phyloP scores from a whole-genome alignment of 2,888 invertebrate species.

The Halocaridina rubra region DNA sequence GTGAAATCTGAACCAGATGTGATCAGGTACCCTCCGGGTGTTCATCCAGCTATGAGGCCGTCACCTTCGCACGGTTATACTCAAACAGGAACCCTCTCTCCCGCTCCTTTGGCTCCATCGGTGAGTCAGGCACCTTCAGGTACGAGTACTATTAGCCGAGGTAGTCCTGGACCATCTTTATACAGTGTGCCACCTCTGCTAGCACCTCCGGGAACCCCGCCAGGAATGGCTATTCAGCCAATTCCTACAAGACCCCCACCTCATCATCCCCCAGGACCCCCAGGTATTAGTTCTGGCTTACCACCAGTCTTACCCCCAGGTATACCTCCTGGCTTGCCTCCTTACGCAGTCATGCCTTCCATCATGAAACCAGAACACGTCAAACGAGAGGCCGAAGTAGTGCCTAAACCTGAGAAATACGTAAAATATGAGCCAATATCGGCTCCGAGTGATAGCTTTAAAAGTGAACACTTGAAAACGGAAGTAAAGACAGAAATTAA shows the following conservation, averaged over 20 bases:
- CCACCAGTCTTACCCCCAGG: no score
- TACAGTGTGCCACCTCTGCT: not conserved
- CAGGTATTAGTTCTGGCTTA: no score
- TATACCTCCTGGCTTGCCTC: constrained; percentile 2
- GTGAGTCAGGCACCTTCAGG: constrained; percentile 22
- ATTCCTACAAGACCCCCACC: not conserved
- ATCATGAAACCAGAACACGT: constrained; percentile 44
- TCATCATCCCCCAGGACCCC: not conserved
- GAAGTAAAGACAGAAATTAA: constrained; percentile 50
- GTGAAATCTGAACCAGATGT: constrained; percentile 39
- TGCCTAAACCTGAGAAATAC: constrained; percentile 36
- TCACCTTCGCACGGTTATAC: constrained; percentile 31
- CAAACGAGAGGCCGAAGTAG: constrained; percentile 36
- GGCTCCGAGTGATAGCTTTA: not conserved
- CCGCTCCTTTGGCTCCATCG: not conserved
- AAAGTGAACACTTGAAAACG: constrained; percentile 20
- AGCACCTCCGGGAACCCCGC: not conserved
- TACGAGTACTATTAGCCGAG: constrained; percentile 13
- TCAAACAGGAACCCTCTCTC: not conserved
- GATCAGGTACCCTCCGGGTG: constrained; percentile 37
- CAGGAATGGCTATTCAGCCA: not conserved
- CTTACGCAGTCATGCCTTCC: not conserved
- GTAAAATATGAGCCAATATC: constrained; percentile 29
- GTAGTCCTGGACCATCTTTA: constrained; percentile 26
- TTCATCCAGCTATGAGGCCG: constrained; percentile 39